Conservation (phyloP, 2,113 vertebrate genomes). For the Rhinogobius similis region DNA sequence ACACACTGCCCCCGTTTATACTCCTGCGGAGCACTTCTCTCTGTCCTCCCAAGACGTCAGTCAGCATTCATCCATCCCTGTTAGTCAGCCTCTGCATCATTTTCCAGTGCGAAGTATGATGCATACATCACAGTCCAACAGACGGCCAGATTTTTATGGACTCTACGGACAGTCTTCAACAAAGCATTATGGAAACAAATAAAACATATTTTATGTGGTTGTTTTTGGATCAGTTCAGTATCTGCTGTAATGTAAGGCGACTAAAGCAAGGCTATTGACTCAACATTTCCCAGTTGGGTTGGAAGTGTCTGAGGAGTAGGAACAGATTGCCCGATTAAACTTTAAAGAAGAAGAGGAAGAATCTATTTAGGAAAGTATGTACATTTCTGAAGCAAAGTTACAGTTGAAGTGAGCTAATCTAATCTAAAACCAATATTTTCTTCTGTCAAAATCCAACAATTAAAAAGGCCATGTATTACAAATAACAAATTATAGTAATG, state of each 20-base stretch:
- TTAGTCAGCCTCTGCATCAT: slow-evolving; percentile 90
- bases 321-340: too few relatives aligned
- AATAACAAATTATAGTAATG: slow-evolving; percentile 45
- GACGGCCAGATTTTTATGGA: slow-evolving; percentile 93
- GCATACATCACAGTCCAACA: slow-evolving; percentile 89
- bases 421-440: slow-evolving; percentile 18
- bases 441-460: slow-evolving; percentile 17
- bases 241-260: background rate
- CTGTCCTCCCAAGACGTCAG: slow-evolving; percentile 93
- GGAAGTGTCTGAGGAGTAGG: too few relatives aligned
- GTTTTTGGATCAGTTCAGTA: background rate
- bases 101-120: slow-evolving; percentile 94
- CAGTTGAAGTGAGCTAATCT: slow-evolving; percentile 14
- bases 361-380: background rate
- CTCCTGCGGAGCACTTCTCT: slow-evolving; percentile 90
- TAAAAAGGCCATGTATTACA: too few relatives aligned
- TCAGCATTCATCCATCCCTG: slow-evolving; percentile 81
- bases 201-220: slow-evolving; percentile 52
- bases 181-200: slow-evolving; percentile 96
- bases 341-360: too few relatives aligned
- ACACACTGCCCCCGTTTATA: slow-evolving; percentile 86
- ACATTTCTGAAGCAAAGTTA: slow-evolving; percentile 14
- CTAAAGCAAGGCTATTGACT: background rate
- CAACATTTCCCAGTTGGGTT: background rate
- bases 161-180: slow-evolving; percentile 91